Evolutionary conservation across 2,797 vertebrate species (phyloP), one percentile per base, ranked within the genome.

Genomic region (Balearica regulorum): DNA sequence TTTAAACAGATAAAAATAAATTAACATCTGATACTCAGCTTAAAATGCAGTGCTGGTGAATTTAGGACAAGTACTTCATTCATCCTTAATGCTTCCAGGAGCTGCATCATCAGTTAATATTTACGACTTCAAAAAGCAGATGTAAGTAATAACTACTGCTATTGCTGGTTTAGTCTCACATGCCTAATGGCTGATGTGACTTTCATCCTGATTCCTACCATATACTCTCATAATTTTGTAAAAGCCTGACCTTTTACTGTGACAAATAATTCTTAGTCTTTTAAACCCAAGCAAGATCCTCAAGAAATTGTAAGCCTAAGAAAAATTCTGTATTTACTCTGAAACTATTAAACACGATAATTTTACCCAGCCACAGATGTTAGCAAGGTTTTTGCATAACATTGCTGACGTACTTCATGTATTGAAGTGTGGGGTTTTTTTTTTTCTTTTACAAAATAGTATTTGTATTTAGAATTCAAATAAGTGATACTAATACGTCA

Each of bases 1-100:
- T 88, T 95, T 83, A 72, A 94, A 89, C 16, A 86, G 61, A 88
- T 33, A 48, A 90, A 97, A 95, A 89, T n/a, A 89, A 92, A 94
- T 15, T 0, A 94, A 72, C 69, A 81, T 78, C 54, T 71, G 78
- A 95, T 69, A 73, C 21, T 35, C 20, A 48, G 39, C 83, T 90
- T 94, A 76, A 88, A 93, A 94, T 37, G 39, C 43, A 85, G 66
- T 19, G 22, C 81, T 9, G 16, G 69, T 89, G 21, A 92, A 87
- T 60, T 89, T 39, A 71, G 37, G 69, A 37, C n/a, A 91, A 75
- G n/a, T 37, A 35, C 24, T 95, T 87, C 61, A 83, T 77, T 93
- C 89, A 83, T 68, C 44, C 28, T 54, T 71, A 82, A 62, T 71
- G 44, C n/a, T 82, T 92, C 39, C 68, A 92, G 66, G 10, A 94